Percentiles rank a stretch among this genome's conserved stretches.
phyloP scores from a whole-genome alignment of 2,113 vertebrate genomes.

The Leucopsar rothschildi region DNA sequence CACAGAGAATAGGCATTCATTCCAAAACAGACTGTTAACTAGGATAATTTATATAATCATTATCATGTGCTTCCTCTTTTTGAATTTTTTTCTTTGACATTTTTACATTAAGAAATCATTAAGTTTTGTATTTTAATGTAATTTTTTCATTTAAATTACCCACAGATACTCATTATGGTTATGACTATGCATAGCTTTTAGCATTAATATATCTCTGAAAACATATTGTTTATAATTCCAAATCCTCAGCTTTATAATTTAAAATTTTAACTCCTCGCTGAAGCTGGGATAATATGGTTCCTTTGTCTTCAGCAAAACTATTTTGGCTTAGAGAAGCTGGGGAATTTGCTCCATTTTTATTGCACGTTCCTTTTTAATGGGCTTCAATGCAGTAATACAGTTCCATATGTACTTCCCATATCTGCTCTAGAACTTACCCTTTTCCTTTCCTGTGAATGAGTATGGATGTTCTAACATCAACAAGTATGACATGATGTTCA shows the following conservation, averaged over 20 bases:
- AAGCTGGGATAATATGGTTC: neutral
- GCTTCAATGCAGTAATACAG: neutral
- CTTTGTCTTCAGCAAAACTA: neutral
- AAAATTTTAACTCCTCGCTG: neutral
- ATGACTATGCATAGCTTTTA: neutral
- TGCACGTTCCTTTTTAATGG: neutral
- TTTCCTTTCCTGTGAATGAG: neutral
- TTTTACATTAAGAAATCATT: slow-evolving; percentile 16
- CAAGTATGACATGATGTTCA: neutral
- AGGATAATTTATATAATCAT: slow-evolving; percentile 15
- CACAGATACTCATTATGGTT: neutral
- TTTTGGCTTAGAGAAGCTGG: neutral
- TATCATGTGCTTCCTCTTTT: neutral
- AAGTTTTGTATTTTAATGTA: neutral
- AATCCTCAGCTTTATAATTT: neutral
- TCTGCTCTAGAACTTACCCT: rapidly evolving
- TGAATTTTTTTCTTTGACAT: slow-evolving; percentile 1
- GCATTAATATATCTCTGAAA: neutral
- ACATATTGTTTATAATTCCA: neutral
- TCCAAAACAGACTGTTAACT: slow-evolving; percentile 4
- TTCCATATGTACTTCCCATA: neutral
- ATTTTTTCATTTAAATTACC: slow-evolving; percentile 14
- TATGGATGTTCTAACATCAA: neutral
- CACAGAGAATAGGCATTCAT: neutral
- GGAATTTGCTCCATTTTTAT: neutral